phyloP scores from a whole-genome alignment of 2,888 invertebrate genomes.

The Agrochola lota region DNA sequence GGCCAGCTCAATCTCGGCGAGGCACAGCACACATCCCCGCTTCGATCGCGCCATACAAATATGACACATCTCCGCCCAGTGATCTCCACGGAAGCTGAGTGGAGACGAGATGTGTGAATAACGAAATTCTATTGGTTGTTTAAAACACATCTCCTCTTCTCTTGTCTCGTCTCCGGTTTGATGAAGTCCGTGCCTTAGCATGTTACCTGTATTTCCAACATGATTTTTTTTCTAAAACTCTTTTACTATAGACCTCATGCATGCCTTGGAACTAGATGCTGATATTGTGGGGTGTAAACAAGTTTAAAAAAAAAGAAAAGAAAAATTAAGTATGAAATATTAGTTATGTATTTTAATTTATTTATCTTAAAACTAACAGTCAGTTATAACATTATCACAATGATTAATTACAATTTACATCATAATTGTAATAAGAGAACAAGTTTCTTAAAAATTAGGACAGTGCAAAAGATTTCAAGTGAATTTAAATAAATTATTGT shows the following conservation, averaged over 20 bases:
- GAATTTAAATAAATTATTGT: constrained; percentile 60
- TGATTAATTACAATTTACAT: constrained; percentile 24
- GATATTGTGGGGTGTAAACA: background rate
- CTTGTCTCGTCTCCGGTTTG: too few relatives aligned
- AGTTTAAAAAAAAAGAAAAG: background rate
- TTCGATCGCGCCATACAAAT: too few relatives aligned
- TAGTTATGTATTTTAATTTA: constrained; percentile 14
- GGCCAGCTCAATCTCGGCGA: too few relatives aligned
- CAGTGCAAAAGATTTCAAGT: constrained; percentile 31
- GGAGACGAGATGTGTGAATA: too few relatives aligned
- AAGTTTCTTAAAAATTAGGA: constrained; percentile 35
- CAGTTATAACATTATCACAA: constrained; percentile 68
- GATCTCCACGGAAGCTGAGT: too few relatives aligned
- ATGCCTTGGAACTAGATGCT: background rate
- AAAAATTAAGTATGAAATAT: background rate
- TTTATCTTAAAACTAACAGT: constrained; percentile 64
- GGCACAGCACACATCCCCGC: too few relatives aligned
- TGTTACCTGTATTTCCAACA: too few relatives aligned
- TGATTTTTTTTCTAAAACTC: background rate
- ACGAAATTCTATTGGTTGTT: too few relatives aligned
- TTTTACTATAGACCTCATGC: background rate
- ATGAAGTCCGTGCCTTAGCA: too few relatives aligned
- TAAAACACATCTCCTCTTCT: too few relatives aligned
- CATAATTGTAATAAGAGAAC: constrained; percentile 15
- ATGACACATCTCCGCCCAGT: too few relatives aligned